A percentile compares a stretch with the other conserved stretches of the same genome.
These are phyloP conservation scores for Cyphomyrmex costatus DNA, from an alignment of 1,140 invertebrate genomes.

Conservation along the genomic window DNA sequence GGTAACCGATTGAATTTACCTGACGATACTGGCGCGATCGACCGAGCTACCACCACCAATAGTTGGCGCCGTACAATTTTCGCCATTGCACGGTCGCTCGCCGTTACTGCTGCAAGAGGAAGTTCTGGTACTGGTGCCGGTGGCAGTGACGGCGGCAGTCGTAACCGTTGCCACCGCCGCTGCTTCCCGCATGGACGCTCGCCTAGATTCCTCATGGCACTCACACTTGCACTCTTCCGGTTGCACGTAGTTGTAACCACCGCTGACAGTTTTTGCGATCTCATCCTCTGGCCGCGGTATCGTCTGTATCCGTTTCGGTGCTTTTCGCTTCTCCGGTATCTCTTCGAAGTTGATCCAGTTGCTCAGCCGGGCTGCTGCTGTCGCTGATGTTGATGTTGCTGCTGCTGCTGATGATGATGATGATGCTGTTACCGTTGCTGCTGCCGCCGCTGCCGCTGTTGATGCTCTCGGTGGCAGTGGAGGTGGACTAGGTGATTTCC, in stretches of 20 bases:
- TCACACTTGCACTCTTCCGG: slow-evolving; percentile 94
- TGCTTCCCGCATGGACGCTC: slow-evolving; percentile 80
- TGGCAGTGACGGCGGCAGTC: neutral
- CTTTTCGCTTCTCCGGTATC: slow-evolving; percentile 92
- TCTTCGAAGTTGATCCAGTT: slow-evolving; percentile 96
- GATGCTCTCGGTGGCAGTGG: slow-evolving; percentile 85
- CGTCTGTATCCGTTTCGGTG: slow-evolving; percentile 93
- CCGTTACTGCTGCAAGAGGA: slow-evolving; percentile 75
- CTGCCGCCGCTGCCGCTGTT: slow-evolving; percentile 79
- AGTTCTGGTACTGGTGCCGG: slow-evolving; percentile 61
- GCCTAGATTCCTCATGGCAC: slow-evolving; percentile 90
- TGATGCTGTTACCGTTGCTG: slow-evolving; percentile 47
- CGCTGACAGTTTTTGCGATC: slow-evolving; percentile 66
- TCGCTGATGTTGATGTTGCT: slow-evolving; percentile 83
- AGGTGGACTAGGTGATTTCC: slow-evolving; percentile 83
- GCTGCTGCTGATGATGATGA: slow-evolving; percentile 63
- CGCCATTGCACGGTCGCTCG: slow-evolving; percentile 69
- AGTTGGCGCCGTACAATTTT: slow-evolving; percentile 66
- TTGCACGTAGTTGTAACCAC: slow-evolving; percentile 91
- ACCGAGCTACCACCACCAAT: slow-evolving; percentile 56
- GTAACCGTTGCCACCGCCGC: slow-evolving; percentile 16
- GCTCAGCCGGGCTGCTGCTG: slow-evolving; percentile 76
- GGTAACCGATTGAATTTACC: slow-evolving; percentile 79
- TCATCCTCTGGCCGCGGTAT: slow-evolving; percentile 88
- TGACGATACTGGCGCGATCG: slow-evolving; percentile 82